These are phyloP conservation scores for Misgurnus anguillicaudatus DNA, from an alignment of 2,113 vertebrate genomes.

Conservation along the genomic window DNA sequence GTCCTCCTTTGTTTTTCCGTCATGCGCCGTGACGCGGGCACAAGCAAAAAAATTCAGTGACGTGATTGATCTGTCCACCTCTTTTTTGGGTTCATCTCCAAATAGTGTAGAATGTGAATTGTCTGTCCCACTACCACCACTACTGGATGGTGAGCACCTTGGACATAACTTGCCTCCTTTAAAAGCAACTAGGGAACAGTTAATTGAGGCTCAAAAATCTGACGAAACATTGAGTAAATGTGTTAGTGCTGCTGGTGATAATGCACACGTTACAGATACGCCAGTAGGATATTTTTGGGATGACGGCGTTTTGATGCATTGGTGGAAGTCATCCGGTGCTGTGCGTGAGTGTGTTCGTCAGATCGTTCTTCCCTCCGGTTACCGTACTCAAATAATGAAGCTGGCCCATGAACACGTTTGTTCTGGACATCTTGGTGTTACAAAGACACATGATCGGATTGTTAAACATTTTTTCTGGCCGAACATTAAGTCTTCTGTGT, in stretches of 20 bases:
- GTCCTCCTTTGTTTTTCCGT: too few species aligned
- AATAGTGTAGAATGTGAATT: too few species aligned
- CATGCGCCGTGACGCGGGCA: too few species aligned
- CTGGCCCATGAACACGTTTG: neutral
- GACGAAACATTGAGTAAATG: neutral
- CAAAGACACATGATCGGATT: neutral
- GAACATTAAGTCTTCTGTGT: neutral
- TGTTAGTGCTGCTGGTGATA: neutral
- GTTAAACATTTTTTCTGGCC: constrained; percentile 8
- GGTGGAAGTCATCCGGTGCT: neutral
- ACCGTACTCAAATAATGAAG: neutral
- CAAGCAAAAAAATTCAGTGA: too few species aligned
- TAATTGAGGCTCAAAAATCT: neutral
- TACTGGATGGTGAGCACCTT: too few species aligned
- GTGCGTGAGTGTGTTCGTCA: neutral
- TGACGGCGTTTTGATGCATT: neutral
- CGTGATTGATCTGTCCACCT: too few species aligned
- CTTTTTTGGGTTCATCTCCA: too few species aligned
- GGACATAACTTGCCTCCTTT: neutral
- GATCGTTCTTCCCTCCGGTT: neutral
- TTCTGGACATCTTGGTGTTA: neutral
- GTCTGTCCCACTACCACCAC: too few species aligned
- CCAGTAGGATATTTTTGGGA: neutral
- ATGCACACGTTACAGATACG: too few species aligned
- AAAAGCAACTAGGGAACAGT: neutral